A percentile compares a stretch with the other conserved stretches of the same genome.
These are phyloP conservation scores for Pristiophorus japonicus DNA, from an alignment of 2,113 vertebrate species.

Conservation along the genomic window DNA sequence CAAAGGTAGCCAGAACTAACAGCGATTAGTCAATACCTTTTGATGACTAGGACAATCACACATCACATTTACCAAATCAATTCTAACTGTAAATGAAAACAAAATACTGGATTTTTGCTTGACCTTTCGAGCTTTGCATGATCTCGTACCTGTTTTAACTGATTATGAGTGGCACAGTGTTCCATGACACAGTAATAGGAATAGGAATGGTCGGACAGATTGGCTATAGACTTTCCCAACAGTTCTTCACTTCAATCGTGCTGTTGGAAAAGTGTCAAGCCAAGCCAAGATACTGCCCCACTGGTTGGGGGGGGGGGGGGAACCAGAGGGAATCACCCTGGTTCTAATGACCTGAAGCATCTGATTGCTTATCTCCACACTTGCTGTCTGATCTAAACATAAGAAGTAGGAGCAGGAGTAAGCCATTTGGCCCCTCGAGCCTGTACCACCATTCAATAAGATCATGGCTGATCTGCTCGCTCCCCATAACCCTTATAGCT, in stretches of 20 bases:
- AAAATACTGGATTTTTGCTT: not conserved
- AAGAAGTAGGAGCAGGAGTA: too few relatives aligned
- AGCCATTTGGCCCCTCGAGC: too few relatives aligned
- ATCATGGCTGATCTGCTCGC: too few relatives aligned
- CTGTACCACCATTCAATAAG: too few relatives aligned
- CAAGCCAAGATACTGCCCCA: not conserved
- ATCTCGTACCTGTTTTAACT: not conserved
- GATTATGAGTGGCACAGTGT: not conserved
- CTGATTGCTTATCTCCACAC: too few relatives aligned
- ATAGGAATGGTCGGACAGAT: not conserved
- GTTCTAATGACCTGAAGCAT: not conserved
- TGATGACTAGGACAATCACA: not conserved
- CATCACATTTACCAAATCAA: not conserved
- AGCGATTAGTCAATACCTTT: not conserved
- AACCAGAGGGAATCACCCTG: not conserved
- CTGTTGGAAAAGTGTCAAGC: not conserved
- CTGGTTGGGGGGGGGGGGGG: not conserved
- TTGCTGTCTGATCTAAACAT: too few relatives aligned
- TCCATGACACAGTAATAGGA: not conserved
- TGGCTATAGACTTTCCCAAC: not conserved
- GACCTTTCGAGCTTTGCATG: not conserved
- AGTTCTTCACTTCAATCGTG: not conserved
- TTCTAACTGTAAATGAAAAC: not conserved
- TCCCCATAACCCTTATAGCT: too few relatives aligned
- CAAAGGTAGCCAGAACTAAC: not conserved